Evolutionary conservation across 2,888 invertebrate species (phyloP).

Genomic region (Epistrophe grossulariae): DNA sequence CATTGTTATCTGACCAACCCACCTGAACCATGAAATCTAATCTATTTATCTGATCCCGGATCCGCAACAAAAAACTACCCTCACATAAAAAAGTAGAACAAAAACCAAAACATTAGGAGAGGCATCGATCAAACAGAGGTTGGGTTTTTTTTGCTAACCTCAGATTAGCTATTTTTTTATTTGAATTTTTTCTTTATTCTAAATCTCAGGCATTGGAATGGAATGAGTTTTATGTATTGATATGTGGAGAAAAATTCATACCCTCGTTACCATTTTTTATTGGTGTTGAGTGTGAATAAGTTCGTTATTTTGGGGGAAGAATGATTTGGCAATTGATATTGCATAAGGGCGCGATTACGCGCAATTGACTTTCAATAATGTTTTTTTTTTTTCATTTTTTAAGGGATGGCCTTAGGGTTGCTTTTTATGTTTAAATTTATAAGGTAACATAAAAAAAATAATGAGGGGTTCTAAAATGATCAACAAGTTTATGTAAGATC

Average conservation of each 20-base stretch:
- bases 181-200: constrained; percentile 3
- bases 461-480: constrained; percentile 47
- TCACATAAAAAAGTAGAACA: constrained; percentile 45
- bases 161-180: constrained; percentile 74
- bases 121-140: constrained; percentile 44
- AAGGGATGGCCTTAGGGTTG: constrained; percentile 44
- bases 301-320: constrained; percentile 34
- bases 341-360: constrained; percentile 72
- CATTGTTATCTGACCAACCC: constrained; percentile 60
- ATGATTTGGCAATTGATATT: constrained; percentile 57
- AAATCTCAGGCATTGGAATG: background rate
- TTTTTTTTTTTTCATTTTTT: constrained; percentile 47
- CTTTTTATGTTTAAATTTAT: constrained; percentile 64
- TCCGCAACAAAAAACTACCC: constrained; percentile 48
- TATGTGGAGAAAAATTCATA: constrained; percentile 26
- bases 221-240: no score
- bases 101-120: constrained; percentile 13
- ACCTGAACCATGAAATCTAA: constrained; percentile 73
- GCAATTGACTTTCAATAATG: constrained; percentile 64
- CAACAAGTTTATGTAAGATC: constrained; percentile 64
- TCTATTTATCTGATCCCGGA: constrained; percentile 52
- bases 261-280: constrained; percentile 55
- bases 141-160: constrained; percentile 49
- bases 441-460: constrained; percentile 33
- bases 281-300: constrained; percentile 33